These are phyloP conservation scores for Eudemis profundana DNA, from an alignment of 2,888 invertebrate genomes.

Conservation along the genomic window DNA sequence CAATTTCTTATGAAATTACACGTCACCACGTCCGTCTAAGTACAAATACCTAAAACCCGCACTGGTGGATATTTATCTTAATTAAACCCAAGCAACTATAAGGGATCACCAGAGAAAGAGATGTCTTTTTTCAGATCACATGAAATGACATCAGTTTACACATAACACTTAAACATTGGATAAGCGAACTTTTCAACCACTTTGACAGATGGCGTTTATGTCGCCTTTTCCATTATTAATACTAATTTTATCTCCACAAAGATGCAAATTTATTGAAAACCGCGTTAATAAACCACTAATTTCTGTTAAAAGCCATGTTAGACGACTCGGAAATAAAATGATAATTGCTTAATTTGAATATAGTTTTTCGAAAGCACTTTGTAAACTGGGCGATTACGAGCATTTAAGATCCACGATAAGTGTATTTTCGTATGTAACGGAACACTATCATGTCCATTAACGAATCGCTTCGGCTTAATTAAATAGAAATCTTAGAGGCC, in stretches of 20 bases:
- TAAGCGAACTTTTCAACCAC: not conserved
- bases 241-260: constrained; percentile 11
- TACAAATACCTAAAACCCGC: constrained; percentile 69
- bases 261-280: constrained; percentile 31
- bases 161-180: not conserved
- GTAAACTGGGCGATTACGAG: constrained; percentile 60
- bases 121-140: not conserved
- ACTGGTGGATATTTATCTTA: constrained; percentile 27
- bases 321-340: constrained; percentile 51
- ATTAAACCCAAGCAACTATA: not conserved
- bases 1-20: constrained; percentile 83
- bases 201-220: not conserved
- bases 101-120: not conserved
- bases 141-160: not conserved
- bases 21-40: constrained; percentile 74
- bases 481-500: constrained; percentile 60
- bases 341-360: constrained; percentile 65
- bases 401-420: constrained; percentile 61
- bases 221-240: not conserved
- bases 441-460: constrained; percentile 63
- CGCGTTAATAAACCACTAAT: constrained; percentile 45
- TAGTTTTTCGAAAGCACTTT: constrained; percentile 56
- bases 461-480: constrained; percentile 66
- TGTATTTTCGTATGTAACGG: constrained; percentile 57
- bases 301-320: constrained; percentile 47